Base-by-base conservation (phyloP, 2,888 invertebrate genomes). In the Drosophila algonquin region DNA sequence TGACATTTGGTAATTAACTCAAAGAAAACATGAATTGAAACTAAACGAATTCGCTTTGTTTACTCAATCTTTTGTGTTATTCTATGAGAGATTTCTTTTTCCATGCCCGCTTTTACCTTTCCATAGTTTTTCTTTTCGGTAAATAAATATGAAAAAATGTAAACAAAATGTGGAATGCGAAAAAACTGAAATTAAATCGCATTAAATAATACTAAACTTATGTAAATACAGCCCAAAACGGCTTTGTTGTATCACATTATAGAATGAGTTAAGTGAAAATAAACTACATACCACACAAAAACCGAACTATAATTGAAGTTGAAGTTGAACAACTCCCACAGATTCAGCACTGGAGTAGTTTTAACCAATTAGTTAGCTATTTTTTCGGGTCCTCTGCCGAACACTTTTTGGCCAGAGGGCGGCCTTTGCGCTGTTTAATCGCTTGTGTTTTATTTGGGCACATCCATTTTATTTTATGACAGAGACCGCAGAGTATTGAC, bases 391-490 rank as follows among this genome's bases (percentile, higher is more conserved):
- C 6, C 35, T 40, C 16, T 27, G 14, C 10, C n/a, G 44, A 51
- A 54, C 62, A 27, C 47, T 53, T 71, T 51, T 56, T 24, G 53
- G 64, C 64, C 56, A 10, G 46, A 9, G 40, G 52, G 24, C 46
- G 21, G 2, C 60, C 46, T 69, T 47, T 61, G 21, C 35, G 50
- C 44, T 35, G 67, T 40, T 61, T 67, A 73, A 73, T 73, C 58
- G 73, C 61, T 67, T 58, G 73, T 54, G 35, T 58, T 73, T 73
- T 52, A 73, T 73, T 52, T 63, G 62, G 27, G 47, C 57, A 68
- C 51, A 58, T 63, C 30, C 53, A 50, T 72, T 55, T 63, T 50
- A 52, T 61, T 60, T 80, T 71, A 61, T 71, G 59, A 30, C 60
- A 79, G 57, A 47, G n/a, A 10, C 60, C 45, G 57, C 35, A 30